A percentile compares a stretch with the other conserved stretches of the same genome.
Conservation (phyloP, 2,797 vertebrate species). For the Pseudochaenichthys georgianus region DNA sequence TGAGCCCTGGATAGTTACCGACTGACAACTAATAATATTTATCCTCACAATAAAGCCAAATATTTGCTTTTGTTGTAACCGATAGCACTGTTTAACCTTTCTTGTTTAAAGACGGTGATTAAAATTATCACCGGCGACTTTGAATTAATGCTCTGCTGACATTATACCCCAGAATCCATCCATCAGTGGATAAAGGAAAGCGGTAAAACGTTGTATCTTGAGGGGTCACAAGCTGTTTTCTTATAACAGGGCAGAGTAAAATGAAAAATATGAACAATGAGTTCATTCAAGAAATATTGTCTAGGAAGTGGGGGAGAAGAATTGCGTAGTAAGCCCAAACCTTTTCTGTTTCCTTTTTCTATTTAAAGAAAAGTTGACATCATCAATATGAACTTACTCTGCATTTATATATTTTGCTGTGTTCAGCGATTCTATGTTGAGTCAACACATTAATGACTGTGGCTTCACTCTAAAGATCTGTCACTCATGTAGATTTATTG, state of each 20-base stretch:
- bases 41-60: constrained; percentile 42
- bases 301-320: constrained; percentile 4
- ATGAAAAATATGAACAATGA: constrained; percentile 24
- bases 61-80: constrained; percentile 58
- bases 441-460: constrained; percentile 44
- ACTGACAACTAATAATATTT: constrained; percentile 65
- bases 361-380: constrained; percentile 25
- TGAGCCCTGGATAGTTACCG: constrained; percentile 37
- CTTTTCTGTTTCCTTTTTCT: constrained; percentile 16
- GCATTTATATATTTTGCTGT: constrained; percentile 28
- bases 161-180: constrained; percentile 1
- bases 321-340: background rate
- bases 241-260: constrained; percentile 5
- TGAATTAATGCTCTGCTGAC: constrained; percentile 29
- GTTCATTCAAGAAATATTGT: constrained; percentile 29
- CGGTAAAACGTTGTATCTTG: background rate
- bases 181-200: background rate
- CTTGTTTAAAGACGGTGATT: constrained; percentile 14
- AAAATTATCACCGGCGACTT: constrained; percentile 1
- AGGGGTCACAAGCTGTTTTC: background rate
- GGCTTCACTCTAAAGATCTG: constrained; percentile 47
- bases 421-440: constrained; percentile 33
- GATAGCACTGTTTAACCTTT: constrained; percentile 35
- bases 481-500: constrained; percentile 53
- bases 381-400: background rate